A percentile compares a stretch with the other conserved stretches of the same genome.
These are phyloP conservation scores for Perccottus glenii DNA, from an alignment of 2,113 vertebrate species.

Conservation along the genomic window DNA sequence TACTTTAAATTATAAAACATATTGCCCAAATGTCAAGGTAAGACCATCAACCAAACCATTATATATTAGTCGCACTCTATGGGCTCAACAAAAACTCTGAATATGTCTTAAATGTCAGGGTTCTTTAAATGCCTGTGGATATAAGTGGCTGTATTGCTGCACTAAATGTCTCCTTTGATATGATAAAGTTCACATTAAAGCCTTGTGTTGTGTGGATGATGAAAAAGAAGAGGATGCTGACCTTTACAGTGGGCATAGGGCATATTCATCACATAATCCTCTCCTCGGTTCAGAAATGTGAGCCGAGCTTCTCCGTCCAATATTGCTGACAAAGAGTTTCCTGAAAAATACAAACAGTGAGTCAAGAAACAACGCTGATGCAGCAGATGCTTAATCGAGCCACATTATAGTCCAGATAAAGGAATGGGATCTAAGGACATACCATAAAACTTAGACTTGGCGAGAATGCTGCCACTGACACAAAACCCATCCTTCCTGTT, in stretches of 20 bases:
- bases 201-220: too few species aligned
- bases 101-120: too few species aligned
- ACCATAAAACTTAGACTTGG: conserved; percentile 99
- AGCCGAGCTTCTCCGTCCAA: conserved; percentile 94
- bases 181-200: too few species aligned
- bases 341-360: conserved; percentile 69
- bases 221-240: conserved; percentile 54
- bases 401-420: not conserved
- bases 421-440: not conserved
- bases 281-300: conserved; percentile 93
- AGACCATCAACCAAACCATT: too few species aligned
- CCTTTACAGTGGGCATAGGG: conserved; percentile 99
- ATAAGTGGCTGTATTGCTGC: too few species aligned
- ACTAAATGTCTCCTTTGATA: too few species aligned
- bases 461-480: conserved; percentile 96
- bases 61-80: too few species aligned
- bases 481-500: conserved; percentile 99
- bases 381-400: too few species aligned
- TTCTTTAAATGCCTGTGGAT: too few species aligned
- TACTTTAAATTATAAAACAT: too few species aligned
- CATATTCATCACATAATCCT: conserved; percentile 98
- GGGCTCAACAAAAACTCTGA: too few species aligned
- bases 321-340: conserved; percentile 97
- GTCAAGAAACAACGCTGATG: not conserved
- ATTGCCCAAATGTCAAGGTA: too few species aligned